These are phyloP conservation scores for Dynastes tityus DNA, from an alignment of 2,888 invertebrate species.

Conservation along the genomic window DNA sequence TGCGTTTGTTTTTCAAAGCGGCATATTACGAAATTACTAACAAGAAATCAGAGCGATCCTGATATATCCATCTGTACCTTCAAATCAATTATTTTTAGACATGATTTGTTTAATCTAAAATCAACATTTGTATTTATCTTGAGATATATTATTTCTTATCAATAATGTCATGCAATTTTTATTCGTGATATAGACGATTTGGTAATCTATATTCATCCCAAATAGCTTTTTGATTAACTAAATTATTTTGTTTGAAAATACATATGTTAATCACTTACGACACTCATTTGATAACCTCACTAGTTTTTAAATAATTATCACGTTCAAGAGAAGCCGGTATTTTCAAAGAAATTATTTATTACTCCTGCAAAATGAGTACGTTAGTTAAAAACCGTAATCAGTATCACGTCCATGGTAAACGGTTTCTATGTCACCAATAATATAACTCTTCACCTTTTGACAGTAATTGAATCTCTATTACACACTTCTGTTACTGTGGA, in stretches of 20 bases:
- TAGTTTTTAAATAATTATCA: not conserved
- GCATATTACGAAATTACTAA: too few relatives aligned
- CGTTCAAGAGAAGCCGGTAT: not conserved
- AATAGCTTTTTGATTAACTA: not conserved
- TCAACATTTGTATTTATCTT: constrained; percentile 11
- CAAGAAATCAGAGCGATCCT: too few relatives aligned
- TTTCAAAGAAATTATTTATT: too few relatives aligned
- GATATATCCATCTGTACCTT: not conserved
- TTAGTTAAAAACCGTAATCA: not conserved
- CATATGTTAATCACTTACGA: not conserved
- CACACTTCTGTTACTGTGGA: not conserved
- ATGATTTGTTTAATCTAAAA: constrained; percentile 12
- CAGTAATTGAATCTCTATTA: not conserved
- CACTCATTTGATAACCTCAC: not conserved
- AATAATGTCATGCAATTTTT: not conserved
- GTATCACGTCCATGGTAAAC: not conserved
- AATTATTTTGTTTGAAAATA: not conserved
- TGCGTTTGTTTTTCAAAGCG: too few relatives aligned
- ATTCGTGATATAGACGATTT: too few relatives aligned
- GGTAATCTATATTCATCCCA: not conserved
- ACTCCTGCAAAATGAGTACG: too few relatives aligned
- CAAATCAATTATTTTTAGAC: constrained; percentile 16
- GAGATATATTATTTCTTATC: not conserved
- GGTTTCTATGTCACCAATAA: not conserved
- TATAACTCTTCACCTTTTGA: not conserved